These are phyloP conservation scores for Ips nitidus DNA, from an alignment of 1,140 invertebrate genomes.

Conservation along the genomic window DNA sequence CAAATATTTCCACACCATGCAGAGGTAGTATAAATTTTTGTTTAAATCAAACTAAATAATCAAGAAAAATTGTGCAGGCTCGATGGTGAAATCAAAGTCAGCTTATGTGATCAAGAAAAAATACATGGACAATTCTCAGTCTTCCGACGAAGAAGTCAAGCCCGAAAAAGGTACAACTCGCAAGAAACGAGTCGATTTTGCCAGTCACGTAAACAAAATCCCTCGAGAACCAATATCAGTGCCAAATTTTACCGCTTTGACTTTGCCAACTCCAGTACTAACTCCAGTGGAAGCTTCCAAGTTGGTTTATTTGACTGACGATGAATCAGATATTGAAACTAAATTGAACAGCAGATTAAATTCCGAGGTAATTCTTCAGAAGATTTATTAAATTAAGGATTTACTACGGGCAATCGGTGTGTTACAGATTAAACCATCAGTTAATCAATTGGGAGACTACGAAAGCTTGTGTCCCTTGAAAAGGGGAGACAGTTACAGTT, in stretches of 20 bases:
- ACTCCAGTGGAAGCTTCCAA: slow-evolving; percentile 69
- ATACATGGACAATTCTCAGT: slow-evolving; percentile 40
- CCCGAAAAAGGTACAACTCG: slow-evolving; percentile 29
- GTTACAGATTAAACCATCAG: too few relatives aligned
- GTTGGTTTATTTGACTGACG: slow-evolving; percentile 70
- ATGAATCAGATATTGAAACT: slow-evolving; percentile 52
- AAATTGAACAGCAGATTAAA: neutral
- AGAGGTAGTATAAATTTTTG: slow-evolving; percentile 37
- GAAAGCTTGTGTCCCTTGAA: slow-evolving; percentile 22
- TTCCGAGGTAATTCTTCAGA: too few relatives aligned
- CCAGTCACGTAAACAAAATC: slow-evolving; percentile 53
- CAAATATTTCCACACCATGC: slow-evolving; percentile 44
- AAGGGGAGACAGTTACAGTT: slow-evolving; percentile 58
- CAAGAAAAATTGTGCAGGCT: slow-evolving; percentile 33
- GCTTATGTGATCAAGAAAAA: slow-evolving; percentile 62
- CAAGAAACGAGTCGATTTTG: slow-evolving; percentile 52
- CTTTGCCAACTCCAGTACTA: slow-evolving; percentile 64
- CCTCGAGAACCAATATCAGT: slow-evolving; percentile 74
- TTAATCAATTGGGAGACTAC: neutral
- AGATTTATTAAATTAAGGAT: too few relatives aligned
- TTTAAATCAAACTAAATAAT: neutral
- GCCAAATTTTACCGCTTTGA: slow-evolving; percentile 70
- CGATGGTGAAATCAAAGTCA: slow-evolving; percentile 65
- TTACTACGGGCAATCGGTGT: too few relatives aligned
- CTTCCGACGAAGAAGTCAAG: slow-evolving; percentile 36